A percentile compares a stretch with the other conserved stretches of the same genome.
Evolutionary conservation across 2,113 vertebrate genomes (phyloP).

Genomic region (Zapus hudsonius): DNA sequence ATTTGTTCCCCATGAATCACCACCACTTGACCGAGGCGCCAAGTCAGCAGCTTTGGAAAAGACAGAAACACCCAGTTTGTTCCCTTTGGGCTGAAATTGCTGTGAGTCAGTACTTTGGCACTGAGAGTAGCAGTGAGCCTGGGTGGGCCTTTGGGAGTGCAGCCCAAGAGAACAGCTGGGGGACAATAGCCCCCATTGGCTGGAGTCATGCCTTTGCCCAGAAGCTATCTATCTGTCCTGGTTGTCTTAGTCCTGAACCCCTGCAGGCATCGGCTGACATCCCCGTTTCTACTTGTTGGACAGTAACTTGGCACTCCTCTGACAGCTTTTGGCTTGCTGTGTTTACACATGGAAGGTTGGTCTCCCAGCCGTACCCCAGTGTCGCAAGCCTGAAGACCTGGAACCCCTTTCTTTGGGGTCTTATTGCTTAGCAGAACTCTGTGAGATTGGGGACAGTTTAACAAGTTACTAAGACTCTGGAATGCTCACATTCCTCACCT

Average conservation of each 20-base stretch:
- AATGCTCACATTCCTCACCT: background rate
- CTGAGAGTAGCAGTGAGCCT: background rate
- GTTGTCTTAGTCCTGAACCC: background rate
- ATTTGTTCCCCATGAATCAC: constrained; percentile 63
- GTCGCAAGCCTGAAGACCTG: background rate
- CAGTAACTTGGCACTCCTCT: background rate
- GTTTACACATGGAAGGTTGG: background rate
- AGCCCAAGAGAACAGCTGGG: background rate
- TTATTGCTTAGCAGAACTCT: background rate
- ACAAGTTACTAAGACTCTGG: background rate
- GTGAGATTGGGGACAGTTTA: background rate
- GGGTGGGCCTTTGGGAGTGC: background rate
- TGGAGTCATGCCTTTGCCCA: background rate
- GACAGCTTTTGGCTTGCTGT: background rate
- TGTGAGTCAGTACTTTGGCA: constrained; percentile 60
- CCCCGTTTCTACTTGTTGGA: background rate
- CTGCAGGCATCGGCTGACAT: background rate
- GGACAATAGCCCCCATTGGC: fast-evolving
- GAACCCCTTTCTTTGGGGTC: background rate
- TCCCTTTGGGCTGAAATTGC: background rate
- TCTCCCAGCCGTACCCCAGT: background rate
- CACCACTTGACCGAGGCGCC: constrained; percentile 5
- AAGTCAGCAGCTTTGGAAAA: constrained; percentile 70
- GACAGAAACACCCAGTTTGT: background rate
- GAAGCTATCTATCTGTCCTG: background rate